Evolutionary conservation across 2,113 vertebrate genomes (phyloP).

Genomic region (Atherinomorus stipes): DNA sequence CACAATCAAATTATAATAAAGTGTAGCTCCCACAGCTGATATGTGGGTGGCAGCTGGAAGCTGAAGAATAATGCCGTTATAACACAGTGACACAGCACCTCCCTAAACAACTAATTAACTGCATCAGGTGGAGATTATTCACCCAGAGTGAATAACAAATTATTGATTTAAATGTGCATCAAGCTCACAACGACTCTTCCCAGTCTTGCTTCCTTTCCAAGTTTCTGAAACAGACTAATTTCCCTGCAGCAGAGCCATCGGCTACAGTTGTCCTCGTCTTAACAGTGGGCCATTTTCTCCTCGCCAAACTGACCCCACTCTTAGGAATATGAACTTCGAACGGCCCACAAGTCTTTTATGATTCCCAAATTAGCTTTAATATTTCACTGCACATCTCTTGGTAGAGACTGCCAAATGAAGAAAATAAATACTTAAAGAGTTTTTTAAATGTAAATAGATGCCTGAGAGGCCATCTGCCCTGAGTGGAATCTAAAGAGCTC

Average conservation of each 20-base stretch:
- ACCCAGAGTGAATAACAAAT: slow-evolving; percentile 10
- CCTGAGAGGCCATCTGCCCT: slow-evolving; percentile 4
- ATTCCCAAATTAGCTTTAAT: slow-evolving; percentile 18
- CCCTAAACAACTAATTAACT: slow-evolving; percentile 36
- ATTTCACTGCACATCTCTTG: not conserved
- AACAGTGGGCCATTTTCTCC: not conserved
- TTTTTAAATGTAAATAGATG: slow-evolving; percentile 7
- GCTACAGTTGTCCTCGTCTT: not conserved
- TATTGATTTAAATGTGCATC: slow-evolving; percentile 46
- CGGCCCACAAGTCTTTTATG: not conserved
- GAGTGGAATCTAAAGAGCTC: slow-evolving; percentile 45
- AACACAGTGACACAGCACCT: not conserved
- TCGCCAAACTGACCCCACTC: not conserved
- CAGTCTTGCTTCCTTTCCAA: not conserved
- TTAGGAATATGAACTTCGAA: not conserved
- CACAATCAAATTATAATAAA: not conserved
- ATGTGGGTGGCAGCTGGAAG: slow-evolving; percentile 12
- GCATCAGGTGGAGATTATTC: not conserved
- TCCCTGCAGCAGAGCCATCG: not conserved
- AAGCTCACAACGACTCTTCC: not conserved
- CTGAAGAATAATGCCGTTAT: slow-evolving; percentile 8
- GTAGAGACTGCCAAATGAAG: slow-evolving; percentile 35
- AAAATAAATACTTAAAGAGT: slow-evolving; percentile 41
- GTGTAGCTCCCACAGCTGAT: slow-evolving; percentile 7
- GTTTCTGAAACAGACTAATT: not conserved